Evolutionary conservation across 1,140 invertebrate genomes (phyloP).

Genomic region (Apocrypta bakeri): DNA sequence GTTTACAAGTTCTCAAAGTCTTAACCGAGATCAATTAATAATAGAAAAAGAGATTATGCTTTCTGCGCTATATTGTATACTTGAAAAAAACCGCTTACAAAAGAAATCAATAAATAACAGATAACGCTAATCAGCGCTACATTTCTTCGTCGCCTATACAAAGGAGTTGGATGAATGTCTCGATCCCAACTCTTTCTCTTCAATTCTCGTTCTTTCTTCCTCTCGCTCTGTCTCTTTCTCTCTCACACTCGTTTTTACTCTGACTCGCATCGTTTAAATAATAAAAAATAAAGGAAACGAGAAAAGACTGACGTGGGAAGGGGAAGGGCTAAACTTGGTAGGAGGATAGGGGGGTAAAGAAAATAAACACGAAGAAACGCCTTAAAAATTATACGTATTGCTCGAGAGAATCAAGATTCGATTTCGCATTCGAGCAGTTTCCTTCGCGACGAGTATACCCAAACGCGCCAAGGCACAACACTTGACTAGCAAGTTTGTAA

Average conservation of each 20-base stretch:
- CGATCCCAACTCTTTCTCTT: neutral
- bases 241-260: neutral
- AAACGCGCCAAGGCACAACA: neutral
- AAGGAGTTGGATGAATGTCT: slow-evolving; percentile 9
- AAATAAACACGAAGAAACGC: slow-evolving; percentile 29
- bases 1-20: slow-evolving; percentile 38
- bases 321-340: neutral
- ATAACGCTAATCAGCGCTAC: neutral
- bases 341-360: neutral
- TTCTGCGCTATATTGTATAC: slow-evolving; percentile 16
- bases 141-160: slow-evolving; percentile 28
- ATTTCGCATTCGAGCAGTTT: neutral
- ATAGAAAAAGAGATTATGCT: slow-evolving; percentile 42
- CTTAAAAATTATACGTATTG: slow-evolving; percentile 42
- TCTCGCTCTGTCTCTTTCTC: neutral
- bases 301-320: neutral
- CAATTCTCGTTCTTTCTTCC: neutral
- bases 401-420: slow-evolving; percentile 11
- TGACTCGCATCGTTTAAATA: slow-evolving; percentile 43
- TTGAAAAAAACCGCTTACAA: slow-evolving; percentile 41
- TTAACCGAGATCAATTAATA: slow-evolving; percentile 49
- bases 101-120: slow-evolving; percentile 52
- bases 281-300: slow-evolving; percentile 37
- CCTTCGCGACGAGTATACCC: neutral
- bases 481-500: neutral